phyloP scores from a whole-genome alignment of 2,888 invertebrate genomes.

The Pogonocherus hispidulus region DNA sequence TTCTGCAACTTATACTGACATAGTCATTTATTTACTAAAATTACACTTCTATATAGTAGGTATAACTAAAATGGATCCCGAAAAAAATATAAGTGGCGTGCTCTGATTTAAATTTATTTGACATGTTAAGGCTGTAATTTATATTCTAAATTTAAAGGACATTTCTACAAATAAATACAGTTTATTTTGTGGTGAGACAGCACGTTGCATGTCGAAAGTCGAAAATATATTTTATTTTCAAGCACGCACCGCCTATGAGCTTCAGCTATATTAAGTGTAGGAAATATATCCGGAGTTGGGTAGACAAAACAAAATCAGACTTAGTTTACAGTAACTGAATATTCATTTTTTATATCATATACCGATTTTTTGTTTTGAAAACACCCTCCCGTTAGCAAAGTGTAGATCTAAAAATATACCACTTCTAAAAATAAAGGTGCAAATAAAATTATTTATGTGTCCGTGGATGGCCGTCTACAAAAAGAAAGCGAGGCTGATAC shows the following conservation, averaged over 20 bases:
- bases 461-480: conserved; percentile 1
- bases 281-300: conserved; percentile 46
- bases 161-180: conserved; percentile 48
- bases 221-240: conserved; percentile 52
- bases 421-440: conserved; percentile 3
- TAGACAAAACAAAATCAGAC: conserved; percentile 51
- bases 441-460: conserved; percentile 9
- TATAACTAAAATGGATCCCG: conserved; percentile 15
- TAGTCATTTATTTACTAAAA: conserved; percentile 17
- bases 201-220: conserved; percentile 47
- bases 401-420: background rate
- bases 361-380: background rate
- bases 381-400: background rate
- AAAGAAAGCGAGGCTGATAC: conserved; percentile 37
- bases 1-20: conserved; percentile 36
- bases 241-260: conserved; percentile 49
- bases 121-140: conserved; percentile 42
- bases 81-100: conserved; percentile 36
- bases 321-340: conserved; percentile 24
- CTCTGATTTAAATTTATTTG: conserved; percentile 43
- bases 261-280: conserved; percentile 40
- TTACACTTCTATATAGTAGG: conserved; percentile 2
- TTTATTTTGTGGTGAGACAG: conserved; percentile 44
- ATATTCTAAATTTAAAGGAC: conserved; percentile 44
- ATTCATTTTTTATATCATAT: background rate